Conservation (phyloP, 2,113 vertebrate species). For the Podarcis muralis region DNA sequence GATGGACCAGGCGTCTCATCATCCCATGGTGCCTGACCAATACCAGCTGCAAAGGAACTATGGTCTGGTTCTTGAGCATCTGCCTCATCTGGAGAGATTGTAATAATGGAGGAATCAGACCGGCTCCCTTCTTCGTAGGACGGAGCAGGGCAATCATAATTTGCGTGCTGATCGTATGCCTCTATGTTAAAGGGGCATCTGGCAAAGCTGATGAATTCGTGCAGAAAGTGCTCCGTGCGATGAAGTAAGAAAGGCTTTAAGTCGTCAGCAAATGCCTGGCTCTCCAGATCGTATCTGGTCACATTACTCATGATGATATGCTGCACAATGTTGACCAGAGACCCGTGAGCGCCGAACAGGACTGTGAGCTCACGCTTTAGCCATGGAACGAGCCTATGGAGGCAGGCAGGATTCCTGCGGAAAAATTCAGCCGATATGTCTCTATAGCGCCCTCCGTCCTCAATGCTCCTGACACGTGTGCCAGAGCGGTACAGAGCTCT, state of each 20-base stretch:
- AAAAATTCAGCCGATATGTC: slow-evolving; percentile 94
- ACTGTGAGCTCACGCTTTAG: slow-evolving; percentile 89
- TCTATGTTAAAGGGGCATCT: slow-evolving; percentile 89
- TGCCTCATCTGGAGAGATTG: slow-evolving; percentile 86
- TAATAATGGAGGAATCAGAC: slow-evolving; percentile 89
- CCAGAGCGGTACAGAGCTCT: slow-evolving; percentile 87
- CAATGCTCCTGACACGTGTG: slow-evolving; percentile 81
- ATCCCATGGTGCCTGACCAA: slow-evolving; percentile 86
- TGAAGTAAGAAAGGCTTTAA: slow-evolving; percentile 87
- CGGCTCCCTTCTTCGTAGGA: slow-evolving; percentile 86
- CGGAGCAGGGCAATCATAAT: slow-evolving; percentile 89
- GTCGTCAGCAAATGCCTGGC: slow-evolving; percentile 82
- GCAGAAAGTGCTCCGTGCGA: slow-evolving; percentile 89
- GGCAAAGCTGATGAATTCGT: slow-evolving; percentile 89
- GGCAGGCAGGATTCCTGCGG: slow-evolving; percentile 89
- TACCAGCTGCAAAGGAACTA: slow-evolving; percentile 57
- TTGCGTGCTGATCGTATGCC: slow-evolving; percentile 88
- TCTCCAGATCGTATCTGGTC: slow-evolving; percentile 84
- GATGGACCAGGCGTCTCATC: slow-evolving; percentile 93
- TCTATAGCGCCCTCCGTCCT: slow-evolving; percentile 88
- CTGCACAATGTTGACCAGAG: slow-evolving; percentile 86
- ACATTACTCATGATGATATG: slow-evolving; percentile 87
- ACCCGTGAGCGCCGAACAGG: slow-evolving; percentile 87
- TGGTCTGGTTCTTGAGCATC: slow-evolving; percentile 64
- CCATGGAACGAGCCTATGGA: slow-evolving; percentile 92